Evolutionary conservation across 2,113 vertebrate species (phyloP), one percentile per base, ranked within the genome.

Genomic region (Actenoides lindsayi): DNA sequence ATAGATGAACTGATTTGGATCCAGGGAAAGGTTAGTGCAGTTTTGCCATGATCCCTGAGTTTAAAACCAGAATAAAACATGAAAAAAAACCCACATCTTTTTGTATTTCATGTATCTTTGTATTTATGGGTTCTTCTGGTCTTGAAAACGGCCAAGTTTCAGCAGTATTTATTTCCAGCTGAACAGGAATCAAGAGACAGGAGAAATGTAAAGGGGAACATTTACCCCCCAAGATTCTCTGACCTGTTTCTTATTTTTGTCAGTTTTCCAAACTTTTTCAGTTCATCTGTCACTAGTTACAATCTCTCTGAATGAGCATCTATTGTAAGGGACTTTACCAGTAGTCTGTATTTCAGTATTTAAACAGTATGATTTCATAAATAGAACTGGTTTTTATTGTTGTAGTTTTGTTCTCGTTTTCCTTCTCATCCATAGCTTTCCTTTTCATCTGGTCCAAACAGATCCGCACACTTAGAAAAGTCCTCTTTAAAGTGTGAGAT

Each of bases 391-490:
- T 30, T 86, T 83, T 81, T 84, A 75, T 68, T 81, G 39, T 83
- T 83, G 62, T 81, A 65, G 50, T 53, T 80, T 24, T 56, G 53
- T 83, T 94, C 68, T 73, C 48, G 39, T 96, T 95, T 96, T 92
- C 90, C 54, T 68, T 89, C 71, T 94, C 54, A 91, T 92, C 70
- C 30, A 2, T 71, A 89, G 87, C 46, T 95, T 96, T 97, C 80
- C 46, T 70, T 96, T 96, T 79, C 83, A 53, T 94, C 93, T 96
- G 94, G 95, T 97, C 94, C 89, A 46, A 94, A 78, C 51, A 85
- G 77, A 92, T 65, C 70, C 84, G 54, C 63, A 73, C 85, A 62
- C 60, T 83, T 96, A 83, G 63, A 82, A 77, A 82, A 94, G 35
- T 84, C 73, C 60, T 89, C 27, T 85, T 63, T 88, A 41, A 90